phyloP scores from a whole-genome alignment of 2,888 invertebrate species.

The Clusia tigrina region DNA sequence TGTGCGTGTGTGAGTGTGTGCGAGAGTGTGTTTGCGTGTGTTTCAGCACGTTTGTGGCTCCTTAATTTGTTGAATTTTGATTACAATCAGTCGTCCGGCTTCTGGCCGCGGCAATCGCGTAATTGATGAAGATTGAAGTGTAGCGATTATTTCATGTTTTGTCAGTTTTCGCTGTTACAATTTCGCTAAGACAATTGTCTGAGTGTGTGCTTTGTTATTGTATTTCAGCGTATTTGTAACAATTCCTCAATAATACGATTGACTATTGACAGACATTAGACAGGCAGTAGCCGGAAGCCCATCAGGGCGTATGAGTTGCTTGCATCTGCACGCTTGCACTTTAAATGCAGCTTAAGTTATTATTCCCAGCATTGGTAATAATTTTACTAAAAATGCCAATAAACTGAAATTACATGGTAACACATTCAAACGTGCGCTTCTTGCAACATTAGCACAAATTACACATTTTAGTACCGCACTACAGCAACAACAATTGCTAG shows the following conservation, averaged over 20 bases:
- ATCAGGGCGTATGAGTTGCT: no score
- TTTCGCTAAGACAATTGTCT: neutral
- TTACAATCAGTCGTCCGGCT: slow-evolving; percentile 46
- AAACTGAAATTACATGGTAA: no score
- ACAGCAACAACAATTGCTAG: no score
- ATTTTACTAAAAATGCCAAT: no score
- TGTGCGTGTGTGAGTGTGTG: slow-evolving; percentile 20
- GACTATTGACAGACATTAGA: no score
- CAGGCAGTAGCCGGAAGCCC: no score
- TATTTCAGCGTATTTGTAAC: neutral
- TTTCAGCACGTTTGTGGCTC: slow-evolving; percentile 42
- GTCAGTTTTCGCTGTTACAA: neutral
- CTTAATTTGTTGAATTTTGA: slow-evolving; percentile 54
- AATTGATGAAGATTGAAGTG: slow-evolving; percentile 11
- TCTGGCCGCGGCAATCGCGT: slow-evolving; percentile 4
- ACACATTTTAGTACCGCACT: neutral
- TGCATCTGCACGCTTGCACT: no score
- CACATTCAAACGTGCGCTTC: no score
- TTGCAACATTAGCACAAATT: neutral
- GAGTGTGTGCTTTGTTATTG: no score
- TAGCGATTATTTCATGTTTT: neutral
- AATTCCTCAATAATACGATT: neutral
- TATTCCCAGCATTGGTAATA: no score
- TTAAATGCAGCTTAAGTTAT: neutral
- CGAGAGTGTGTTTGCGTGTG: neutral